Conservation (phyloP, 2,113 vertebrate genomes). For the Shinisaurus crocodilurus region DNA sequence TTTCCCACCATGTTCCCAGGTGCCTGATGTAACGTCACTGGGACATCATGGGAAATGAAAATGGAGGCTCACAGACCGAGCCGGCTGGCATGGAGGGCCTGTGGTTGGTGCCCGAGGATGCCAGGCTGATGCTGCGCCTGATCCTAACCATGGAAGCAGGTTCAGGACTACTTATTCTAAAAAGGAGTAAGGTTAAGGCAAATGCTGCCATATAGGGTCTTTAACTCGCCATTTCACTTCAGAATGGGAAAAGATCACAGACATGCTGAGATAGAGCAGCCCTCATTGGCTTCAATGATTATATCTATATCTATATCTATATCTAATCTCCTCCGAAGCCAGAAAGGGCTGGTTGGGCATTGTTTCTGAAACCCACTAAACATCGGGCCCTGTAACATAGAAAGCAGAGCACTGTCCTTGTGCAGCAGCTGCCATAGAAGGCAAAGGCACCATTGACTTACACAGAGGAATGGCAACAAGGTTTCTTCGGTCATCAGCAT, state of each 20-base stretch:
- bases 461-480: constrained; percentile 28
- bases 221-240: background rate
- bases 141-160: background rate
- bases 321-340: no score
- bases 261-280: background rate
- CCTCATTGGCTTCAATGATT: background rate
- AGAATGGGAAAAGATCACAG: background rate
- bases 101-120: background rate
- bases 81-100: no score
- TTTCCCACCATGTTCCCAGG: background rate
- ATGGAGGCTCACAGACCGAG: background rate
- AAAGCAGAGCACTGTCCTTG: background rate
- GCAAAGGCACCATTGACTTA: constrained; percentile 27
- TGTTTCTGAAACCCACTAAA: background rate
- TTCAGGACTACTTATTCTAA: background rate
- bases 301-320: background rate
- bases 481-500: constrained; percentile 40
- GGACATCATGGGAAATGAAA: background rate
- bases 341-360: background rate
- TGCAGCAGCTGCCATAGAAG: background rate
- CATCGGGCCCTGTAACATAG: background rate
- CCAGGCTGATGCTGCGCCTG: no score
- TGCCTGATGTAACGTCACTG: background rate
- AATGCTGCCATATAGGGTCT: background rate
- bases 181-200: background rate